Conservation (phyloP, 30 jellyfish, hydroid and myxozoan species). For the Rhopilema esculentum region DNA sequence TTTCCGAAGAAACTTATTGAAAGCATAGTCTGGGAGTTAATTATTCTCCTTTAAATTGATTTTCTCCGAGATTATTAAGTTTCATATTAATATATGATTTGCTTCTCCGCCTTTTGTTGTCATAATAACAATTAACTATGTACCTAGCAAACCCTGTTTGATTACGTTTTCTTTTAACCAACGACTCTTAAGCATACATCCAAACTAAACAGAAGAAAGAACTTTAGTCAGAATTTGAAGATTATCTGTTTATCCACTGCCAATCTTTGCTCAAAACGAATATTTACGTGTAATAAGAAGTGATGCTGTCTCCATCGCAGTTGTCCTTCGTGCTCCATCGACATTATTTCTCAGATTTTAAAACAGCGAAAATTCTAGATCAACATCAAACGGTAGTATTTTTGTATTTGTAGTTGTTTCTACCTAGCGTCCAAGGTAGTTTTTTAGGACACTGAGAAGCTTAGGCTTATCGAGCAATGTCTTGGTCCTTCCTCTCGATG, state of each 20-base stretch:
- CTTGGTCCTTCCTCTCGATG: no score
- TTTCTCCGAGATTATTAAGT: constrained; percentile 59
- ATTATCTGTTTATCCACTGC: background rate
- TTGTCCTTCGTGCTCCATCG: no score
- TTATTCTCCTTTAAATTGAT: constrained; percentile 43
- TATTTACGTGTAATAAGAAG: no score
- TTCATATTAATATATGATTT: constrained; percentile 38
- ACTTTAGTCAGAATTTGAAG: background rate
- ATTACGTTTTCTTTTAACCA: constrained; percentile 11
- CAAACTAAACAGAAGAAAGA: background rate
- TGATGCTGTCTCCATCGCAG: no score
- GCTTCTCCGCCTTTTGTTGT: constrained; percentile 70
- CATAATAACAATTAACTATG: constrained; percentile 22
- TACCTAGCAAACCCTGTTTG: constrained; percentile 33
- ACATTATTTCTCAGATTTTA: no score
- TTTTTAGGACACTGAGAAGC: no score
- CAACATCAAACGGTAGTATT: no score
- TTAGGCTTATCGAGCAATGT: no score
- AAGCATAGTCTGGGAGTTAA: constrained; percentile 60
- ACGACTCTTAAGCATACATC: constrained; percentile 14
- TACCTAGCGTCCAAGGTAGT: no score
- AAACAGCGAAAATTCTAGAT: no score
- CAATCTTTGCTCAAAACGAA: background rate
- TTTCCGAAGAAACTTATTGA: constrained; percentile 39
- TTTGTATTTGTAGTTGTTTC: no score